Base-by-base conservation (phyloP, 2,888 invertebrate genomes). In the Leuctra nigra region DNA sequence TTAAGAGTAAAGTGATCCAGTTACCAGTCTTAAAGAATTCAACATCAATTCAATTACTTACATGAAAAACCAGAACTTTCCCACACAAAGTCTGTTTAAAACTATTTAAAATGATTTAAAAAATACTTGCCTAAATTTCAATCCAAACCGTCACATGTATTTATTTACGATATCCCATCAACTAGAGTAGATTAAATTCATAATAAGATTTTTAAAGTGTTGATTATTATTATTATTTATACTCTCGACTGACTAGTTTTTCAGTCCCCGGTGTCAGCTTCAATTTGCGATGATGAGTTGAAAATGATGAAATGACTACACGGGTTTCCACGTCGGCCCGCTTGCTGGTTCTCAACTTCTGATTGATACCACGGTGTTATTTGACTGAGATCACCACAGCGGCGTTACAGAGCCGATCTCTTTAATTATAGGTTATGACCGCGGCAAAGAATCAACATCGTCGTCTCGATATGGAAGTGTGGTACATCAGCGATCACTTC, bases 251-350 rank as follows among this genome's bases (percentile, higher is more conserved):
- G n/a, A 41, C 41, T 18, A 16, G 16, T 41, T 41, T 47, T 55
- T 54, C 25, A 23, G 24, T 48, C 22, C 7, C 23, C 36, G 24
- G 48, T 55, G 55, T 55, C 55, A 48, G 48, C 35, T 47, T 22
- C 35, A 55, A 55, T 48, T 25, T 48, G 38, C 47, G 9, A 35
- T 48, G 16, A 24, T 55, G 55, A 55, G 35, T 35, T 55, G 33
- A 48, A 48, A 48, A 55, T 55, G 22, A 54, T 54, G 54, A 54
- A 54, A 55, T 36, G 25, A 24, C 44, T 46, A 33, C 23, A 48
- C 23, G 20, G 11, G 36, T 41, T 41, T 41, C 14, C 14, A 18
- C 20, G 20, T 41, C 18, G 20, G 11, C 20, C 41, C 18, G 41
- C 18, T 41, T 41, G 16, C 20, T 11, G 3, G 18, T 18, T 2